These are phyloP conservation scores for Zophobas morio DNA, from an alignment of 1,140 invertebrate genomes.

Conservation along the genomic window DNA sequence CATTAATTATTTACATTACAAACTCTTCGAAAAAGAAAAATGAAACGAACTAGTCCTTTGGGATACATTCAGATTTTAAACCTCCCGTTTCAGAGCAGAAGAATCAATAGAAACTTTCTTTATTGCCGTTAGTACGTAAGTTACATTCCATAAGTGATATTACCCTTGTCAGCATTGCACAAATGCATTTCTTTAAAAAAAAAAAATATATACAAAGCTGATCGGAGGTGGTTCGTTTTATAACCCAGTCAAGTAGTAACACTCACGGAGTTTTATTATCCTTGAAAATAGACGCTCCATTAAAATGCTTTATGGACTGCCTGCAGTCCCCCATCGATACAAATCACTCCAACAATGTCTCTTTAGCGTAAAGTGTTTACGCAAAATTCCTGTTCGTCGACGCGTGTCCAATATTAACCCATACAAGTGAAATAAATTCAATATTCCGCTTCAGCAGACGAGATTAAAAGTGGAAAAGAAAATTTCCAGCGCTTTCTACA, in stretches of 20 bases:
- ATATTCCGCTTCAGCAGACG: slow-evolving; percentile 17
- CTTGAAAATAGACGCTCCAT: slow-evolving; percentile 11
- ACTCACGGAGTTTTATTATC: slow-evolving; percentile 10
- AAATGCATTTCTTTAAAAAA: neutral
- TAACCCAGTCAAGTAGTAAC: neutral
- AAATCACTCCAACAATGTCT: slow-evolving; percentile 19
- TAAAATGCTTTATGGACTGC: slow-evolving; percentile 9
- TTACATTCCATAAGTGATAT: neutral
- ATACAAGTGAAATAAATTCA: slow-evolving; percentile 38
- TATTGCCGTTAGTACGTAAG: neutral
- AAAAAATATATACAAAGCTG: no score
- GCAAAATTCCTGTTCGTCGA: slow-evolving; percentile 19
- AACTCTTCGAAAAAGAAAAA: no score
- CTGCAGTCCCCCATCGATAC: neutral
- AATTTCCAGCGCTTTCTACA: slow-evolving; percentile 4
- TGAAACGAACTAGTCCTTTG: no score
- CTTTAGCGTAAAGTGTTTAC: slow-evolving; percentile 4
- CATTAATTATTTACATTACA: no score
- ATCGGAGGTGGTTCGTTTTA: no score
- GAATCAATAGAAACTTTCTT: no score
- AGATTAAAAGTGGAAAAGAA: slow-evolving; percentile 28
- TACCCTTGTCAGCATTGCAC: neutral
- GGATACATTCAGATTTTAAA: no score
- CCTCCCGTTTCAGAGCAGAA: no score
- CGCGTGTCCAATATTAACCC: slow-evolving; percentile 21